Base-by-base conservation (phyloP, 2,797 vertebrate genomes). In the Acanthornis magna region DNA sequence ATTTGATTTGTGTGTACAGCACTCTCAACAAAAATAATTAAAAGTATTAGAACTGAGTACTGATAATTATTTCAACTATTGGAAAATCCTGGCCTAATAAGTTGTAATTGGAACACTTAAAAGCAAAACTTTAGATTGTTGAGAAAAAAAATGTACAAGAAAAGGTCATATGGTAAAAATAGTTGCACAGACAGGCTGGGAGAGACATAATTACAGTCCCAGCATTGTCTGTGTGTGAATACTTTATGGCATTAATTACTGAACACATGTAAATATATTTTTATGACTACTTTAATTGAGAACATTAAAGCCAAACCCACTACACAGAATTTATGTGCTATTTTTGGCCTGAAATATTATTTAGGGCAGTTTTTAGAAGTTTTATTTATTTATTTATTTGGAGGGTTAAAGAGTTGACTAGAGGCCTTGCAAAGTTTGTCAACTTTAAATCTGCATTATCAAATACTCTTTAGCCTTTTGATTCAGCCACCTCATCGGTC, bases 201-300 rank as follows among this genome's bases (percentile, higher is more conserved):
- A 92, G 75, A 96, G 82, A 92, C 60, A 85, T 95, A 94, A 88
- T 72, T 77, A 86, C 32, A 67, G 70, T 94, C 42, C 38, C 61
- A 82, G 74, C 93, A 96, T 82, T 83, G 71, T 92, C 91, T 96
- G 36, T 70, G 82, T 93, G 88, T 47, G 73, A 95, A 84, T 73
- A 76, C 32, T 91, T 94, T 87, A 91, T 96, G 93, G 38, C 73
- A 91, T 91, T 95, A 90, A 92, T 96, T 97, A 91, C 77, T 83
- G 48, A 91, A 91, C 84, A 85, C 66, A 91, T 93, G 89, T 92
- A 95, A 95, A 93, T 85, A 29, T 61, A 74, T 92, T 93, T 96
- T 92, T 95, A 85, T 0, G 10, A 71, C 62, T 58, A 21, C n/a
- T 90, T 84, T 87, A 91, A 86, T 61, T 82, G 63, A 90, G 14